Evolutionary conservation across 1,140 invertebrate species (phyloP).

Genomic region (Papilio xuthus): DNA sequence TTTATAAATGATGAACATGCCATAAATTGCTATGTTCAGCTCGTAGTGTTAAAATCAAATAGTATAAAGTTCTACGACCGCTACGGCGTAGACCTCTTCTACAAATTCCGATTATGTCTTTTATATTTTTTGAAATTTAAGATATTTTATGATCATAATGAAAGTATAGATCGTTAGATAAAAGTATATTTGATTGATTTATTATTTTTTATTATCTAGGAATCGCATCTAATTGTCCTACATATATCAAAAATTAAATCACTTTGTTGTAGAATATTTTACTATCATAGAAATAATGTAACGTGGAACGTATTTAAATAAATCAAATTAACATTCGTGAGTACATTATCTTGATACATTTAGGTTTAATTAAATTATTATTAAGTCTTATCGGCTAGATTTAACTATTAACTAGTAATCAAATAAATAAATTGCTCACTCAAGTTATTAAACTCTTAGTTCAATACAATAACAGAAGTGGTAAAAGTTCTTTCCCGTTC

Average conservation of each 20-base stretch:
- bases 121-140: not conserved
- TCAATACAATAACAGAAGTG: not conserved
- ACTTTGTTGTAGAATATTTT: not conserved
- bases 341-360: slow-evolving; percentile 1
- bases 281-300: not conserved
- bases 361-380: not conserved
- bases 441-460: slow-evolving; percentile 16
- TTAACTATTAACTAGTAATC: not conserved
- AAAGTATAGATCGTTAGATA: too few relatives aligned
- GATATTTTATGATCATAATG: too few relatives aligned
- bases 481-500: slow-evolving; percentile 15
- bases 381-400: not conserved
- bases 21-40: not conserved
- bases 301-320: not conserved
- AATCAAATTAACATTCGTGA: not conserved
- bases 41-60: not conserved
- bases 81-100: not conserved
- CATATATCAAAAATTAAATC: too few relatives aligned
- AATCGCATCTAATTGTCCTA: not conserved
- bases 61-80: not conserved
- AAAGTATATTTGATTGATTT: too few relatives aligned
- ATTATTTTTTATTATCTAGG: not conserved
- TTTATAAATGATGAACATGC: not conserved
- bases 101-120: not conserved
- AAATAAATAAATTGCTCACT: not conserved